phyloP scores from a whole-genome alignment of 1,140 invertebrate species.

The Hyles euphorbiae region DNA sequence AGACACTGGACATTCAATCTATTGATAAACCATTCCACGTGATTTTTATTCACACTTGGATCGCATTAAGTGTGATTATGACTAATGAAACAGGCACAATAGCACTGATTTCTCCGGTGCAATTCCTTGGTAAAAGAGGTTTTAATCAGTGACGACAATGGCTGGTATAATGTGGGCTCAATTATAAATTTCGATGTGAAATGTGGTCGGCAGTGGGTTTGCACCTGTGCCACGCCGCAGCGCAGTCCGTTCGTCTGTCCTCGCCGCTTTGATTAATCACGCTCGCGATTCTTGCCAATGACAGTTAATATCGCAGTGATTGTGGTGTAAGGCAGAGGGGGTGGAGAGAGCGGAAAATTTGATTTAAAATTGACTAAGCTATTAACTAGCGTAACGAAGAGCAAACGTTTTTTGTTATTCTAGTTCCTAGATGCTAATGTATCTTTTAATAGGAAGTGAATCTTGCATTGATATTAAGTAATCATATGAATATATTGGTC shows the following conservation, averaged over 20 bases:
- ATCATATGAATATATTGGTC: too few relatives aligned
- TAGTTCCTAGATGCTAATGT: too few relatives aligned
- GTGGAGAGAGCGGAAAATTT: too few relatives aligned
- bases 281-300: slow-evolving; percentile 46
- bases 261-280: slow-evolving; percentile 46
- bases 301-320: slow-evolving; percentile 48
- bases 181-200: slow-evolving; percentile 2
- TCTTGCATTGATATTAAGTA: too few relatives aligned
- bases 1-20: too few relatives aligned
- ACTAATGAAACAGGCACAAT: slow-evolving; percentile 2
- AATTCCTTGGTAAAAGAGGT: slow-evolving; percentile 1
- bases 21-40: not conserved
- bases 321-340: not conserved
- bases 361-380: too few relatives aligned
- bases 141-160: slow-evolving; percentile 6
- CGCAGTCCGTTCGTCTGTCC: slow-evolving; percentile 28
- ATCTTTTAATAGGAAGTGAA: too few relatives aligned
- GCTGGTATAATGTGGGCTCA: not conserved
- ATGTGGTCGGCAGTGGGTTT: slow-evolving; percentile 4
- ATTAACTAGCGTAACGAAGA: too few relatives aligned
- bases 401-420: too few relatives aligned
- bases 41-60: not conserved
- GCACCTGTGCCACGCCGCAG: slow-evolving; percentile 2
- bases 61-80: not conserved
- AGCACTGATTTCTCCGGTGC: slow-evolving; percentile 1